Conservation (phyloP, 2,113 vertebrate species). For the Periophthalmodon schlosseri region DNA sequence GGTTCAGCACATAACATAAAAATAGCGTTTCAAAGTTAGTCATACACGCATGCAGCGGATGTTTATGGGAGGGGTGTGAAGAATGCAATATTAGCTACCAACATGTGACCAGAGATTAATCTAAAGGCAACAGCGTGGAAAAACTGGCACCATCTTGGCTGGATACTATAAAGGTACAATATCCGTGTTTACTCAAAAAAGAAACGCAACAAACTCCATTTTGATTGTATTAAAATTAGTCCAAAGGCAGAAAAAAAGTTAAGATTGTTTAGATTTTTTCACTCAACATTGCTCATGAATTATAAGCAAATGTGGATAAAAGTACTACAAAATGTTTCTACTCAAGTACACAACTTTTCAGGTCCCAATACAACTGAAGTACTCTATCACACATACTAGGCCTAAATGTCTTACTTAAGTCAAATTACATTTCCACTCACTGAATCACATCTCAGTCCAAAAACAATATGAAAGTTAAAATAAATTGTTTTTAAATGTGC, state of each 20-base stretch:
- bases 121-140: background rate
- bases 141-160: background rate
- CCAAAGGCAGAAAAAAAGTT: too few species aligned
- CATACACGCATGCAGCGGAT: background rate
- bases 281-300: too few species aligned
- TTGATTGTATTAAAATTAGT: too few species aligned
- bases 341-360: too few species aligned
- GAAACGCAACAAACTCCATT: too few species aligned
- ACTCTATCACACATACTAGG: too few species aligned
- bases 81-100: slow-evolving; percentile 2
- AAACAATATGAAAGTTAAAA: background rate
- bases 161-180: background rate
- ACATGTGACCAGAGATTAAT: background rate
- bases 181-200: background rate
- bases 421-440: background rate
- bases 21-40: background rate
- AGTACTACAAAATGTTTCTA: too few species aligned
- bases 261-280: too few species aligned
- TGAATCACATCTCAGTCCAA: background rate
- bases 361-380: too few species aligned
- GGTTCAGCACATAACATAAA: slow-evolving; percentile 3
- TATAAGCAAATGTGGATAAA: too few species aligned
- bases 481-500: too few species aligned
- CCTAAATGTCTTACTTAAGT: background rate
- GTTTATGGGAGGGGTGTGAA: background rate